Evolutionary conservation across 2,888 invertebrate species (phyloP).

Genomic region (Stenoptilia bipunctidactyla): DNA sequence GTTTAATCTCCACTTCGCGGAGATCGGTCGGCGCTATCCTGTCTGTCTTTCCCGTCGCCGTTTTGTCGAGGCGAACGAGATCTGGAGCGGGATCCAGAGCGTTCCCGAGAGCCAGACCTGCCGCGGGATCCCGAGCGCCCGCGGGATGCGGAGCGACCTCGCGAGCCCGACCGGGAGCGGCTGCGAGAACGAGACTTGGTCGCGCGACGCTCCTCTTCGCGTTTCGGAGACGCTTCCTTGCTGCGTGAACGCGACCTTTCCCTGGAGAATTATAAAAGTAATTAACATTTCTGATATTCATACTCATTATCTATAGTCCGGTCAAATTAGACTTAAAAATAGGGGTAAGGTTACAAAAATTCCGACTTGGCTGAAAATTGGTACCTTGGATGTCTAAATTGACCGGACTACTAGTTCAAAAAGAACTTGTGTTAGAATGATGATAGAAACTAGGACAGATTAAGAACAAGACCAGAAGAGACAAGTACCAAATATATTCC

Average conservation of each 20-base stretch:
- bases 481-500: no score
- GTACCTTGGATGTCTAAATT: no score
- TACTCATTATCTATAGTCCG: no score
- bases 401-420: no score
- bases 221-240: conserved; percentile 69
- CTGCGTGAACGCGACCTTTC: conserved; percentile 78
- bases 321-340: no score
- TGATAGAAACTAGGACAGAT: no score
- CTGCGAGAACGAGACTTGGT: conserved; percentile 51
- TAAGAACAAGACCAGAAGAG: no score
- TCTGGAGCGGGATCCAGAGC: conserved; percentile 38
- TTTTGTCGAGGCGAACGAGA: conserved; percentile 51
- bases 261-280: conserved; percentile 37
- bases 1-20: conserved; percentile 55
- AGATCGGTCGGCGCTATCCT: conserved; percentile 42
- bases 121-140: conserved; percentile 31
- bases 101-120: conserved; percentile 34
- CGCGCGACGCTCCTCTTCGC: conserved; percentile 46
- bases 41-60: conserved; percentile 38
- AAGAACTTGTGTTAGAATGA: no score
- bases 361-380: no score
- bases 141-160: conserved; percentile 33
- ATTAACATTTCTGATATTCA: no score
- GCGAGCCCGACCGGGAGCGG: conserved; percentile 21
- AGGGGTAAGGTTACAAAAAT: no score